Percentiles rank a stretch among this genome's conserved stretches.
phyloP scores from a whole-genome alignment of 2,797 vertebrate genomes.

The Alfaro cultratus region DNA sequence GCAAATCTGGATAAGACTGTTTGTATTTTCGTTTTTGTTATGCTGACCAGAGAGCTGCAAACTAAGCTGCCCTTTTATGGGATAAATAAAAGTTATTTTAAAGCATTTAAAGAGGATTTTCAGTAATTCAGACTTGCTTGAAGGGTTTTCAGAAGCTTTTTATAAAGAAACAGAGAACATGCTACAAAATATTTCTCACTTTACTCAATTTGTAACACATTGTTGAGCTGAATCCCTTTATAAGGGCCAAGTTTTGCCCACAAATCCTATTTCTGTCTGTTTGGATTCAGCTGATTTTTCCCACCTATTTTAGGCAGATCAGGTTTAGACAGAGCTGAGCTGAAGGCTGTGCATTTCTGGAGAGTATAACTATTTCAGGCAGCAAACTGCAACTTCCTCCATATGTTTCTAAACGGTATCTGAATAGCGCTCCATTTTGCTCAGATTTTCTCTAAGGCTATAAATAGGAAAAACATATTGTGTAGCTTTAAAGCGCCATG shows the following conservation, averaged over 20 bases:
- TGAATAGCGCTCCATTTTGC: background rate
- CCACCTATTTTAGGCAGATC: constrained; percentile 60
- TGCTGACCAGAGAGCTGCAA: too few species aligned
- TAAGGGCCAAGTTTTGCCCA: constrained; percentile 50
- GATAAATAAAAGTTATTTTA: background rate
- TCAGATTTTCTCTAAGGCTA: background rate
- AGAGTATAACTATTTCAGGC: constrained; percentile 27
- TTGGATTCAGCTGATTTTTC: constrained; percentile 49
- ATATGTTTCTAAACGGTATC: background rate
- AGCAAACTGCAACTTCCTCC: constrained; percentile 22
- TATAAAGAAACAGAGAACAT: background rate
- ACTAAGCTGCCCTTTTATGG: too few species aligned
- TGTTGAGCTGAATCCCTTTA: constrained; percentile 30
- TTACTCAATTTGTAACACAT: constrained; percentile 43
- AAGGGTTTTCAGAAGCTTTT: background rate
- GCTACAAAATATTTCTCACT: background rate
- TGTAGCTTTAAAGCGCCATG: constrained; percentile 7
- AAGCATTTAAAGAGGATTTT: background rate
- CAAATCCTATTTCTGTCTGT: constrained; percentile 51
- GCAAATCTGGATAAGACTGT: background rate
- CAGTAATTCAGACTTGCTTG: background rate
- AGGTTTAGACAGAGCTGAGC: constrained; percentile 38
- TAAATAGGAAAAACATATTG: background rate
- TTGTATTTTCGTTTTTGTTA: too few species aligned
- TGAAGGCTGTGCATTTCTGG: constrained; percentile 42